These are phyloP conservation scores for Eupleurogrammus muticus DNA, from an alignment of 2,797 vertebrate genomes.

Conservation along the genomic window DNA sequence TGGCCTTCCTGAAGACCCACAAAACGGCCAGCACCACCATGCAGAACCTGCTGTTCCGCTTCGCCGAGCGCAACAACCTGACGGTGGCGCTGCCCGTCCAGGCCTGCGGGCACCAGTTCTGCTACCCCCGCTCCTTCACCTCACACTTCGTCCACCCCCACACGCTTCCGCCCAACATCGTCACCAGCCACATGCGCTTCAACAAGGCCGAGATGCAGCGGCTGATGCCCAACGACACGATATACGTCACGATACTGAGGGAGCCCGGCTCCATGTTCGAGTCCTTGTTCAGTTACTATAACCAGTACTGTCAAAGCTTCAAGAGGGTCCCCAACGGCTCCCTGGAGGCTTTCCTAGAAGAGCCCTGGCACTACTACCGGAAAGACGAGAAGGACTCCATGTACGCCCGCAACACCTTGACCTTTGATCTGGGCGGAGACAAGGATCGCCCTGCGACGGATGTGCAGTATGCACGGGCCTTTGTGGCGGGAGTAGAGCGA, in stretches of 20 bases:
- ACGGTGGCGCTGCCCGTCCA: slow-evolving; percentile 88
- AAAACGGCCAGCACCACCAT: slow-evolving; percentile 91
- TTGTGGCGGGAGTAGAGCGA: slow-evolving; percentile 84
- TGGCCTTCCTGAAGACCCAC: slow-evolving; percentile 92
- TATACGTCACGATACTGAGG: slow-evolving; percentile 89
- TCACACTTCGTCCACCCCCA: slow-evolving; percentile 86
- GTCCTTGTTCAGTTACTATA: slow-evolving; percentile 90
- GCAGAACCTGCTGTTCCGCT: slow-evolving; percentile 92
- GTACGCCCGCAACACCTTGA: slow-evolving; percentile 89
- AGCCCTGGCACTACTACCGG: slow-evolving; percentile 86
- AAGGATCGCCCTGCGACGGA: slow-evolving; percentile 80
- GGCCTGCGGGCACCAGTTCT: slow-evolving; percentile 89
- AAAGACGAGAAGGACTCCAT: slow-evolving; percentile 85
- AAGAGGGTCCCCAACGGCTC: slow-evolving; percentile 88
- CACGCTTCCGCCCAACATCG: slow-evolving; percentile 84
- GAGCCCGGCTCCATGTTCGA: slow-evolving; percentile 92
- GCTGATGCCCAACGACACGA: slow-evolving; percentile 87
- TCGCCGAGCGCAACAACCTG: slow-evolving; percentile 88
- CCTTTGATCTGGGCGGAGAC: slow-evolving; percentile 89
- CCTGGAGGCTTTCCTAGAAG: slow-evolving; percentile 84
- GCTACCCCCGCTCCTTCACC: slow-evolving; percentile 88
- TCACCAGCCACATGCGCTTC: slow-evolving; percentile 90
- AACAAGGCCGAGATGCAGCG: slow-evolving; percentile 79
- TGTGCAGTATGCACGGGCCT: slow-evolving; percentile 75
- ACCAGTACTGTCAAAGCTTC: slow-evolving; percentile 87